phyloP scores from a whole-genome alignment of 1,140 invertebrate genomes.

The Telenomus remus region DNA sequence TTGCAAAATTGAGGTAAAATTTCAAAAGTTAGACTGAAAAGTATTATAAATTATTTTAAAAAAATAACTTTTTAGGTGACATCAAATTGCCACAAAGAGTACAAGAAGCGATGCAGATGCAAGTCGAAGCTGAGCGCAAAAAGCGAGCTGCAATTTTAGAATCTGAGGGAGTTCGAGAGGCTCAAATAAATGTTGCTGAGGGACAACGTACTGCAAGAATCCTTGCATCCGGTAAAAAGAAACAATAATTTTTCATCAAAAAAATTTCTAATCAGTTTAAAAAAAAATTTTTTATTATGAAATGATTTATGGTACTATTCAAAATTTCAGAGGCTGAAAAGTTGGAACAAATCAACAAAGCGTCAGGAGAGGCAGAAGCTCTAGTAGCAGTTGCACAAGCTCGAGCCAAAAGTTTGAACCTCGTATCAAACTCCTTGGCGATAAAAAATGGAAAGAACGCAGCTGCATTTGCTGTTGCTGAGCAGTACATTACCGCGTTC shows the following conservation, averaged over 20 bases:
- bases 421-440: slow-evolving; percentile 83
- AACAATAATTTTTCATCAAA: background rate
- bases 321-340: slow-evolving; percentile 85
- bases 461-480: slow-evolving; percentile 92
- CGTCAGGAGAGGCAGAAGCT: slow-evolving; percentile 90
- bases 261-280: too few relatives aligned
- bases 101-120: slow-evolving; percentile 99
- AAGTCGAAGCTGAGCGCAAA: slow-evolving; percentile 97
- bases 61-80: slow-evolving; percentile 80
- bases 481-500: slow-evolving; percentile 96
- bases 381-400: slow-evolving; percentile 90
- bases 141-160: slow-evolving; percentile 98
- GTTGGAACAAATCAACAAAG: slow-evolving; percentile 91
- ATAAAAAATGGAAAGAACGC: slow-evolving; percentile 87
- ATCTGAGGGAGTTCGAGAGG: slow-evolving; percentile 95
- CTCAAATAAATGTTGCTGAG: slow-evolving; percentile 98
- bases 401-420: slow-evolving; percentile 84
- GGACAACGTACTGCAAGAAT: slow-evolving; percentile 94
- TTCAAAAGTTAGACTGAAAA: background rate
- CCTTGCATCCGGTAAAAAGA: slow-evolving; percentile 87
- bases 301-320: too few relatives aligned
- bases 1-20: too few relatives aligned
- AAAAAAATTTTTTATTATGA: too few relatives aligned
- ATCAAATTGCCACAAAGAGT: slow-evolving; percentile 94
- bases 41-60: too few relatives aligned